Percentiles rank a stretch among this genome's conserved stretches.
phyloP scores from a whole-genome alignment of 2,113 vertebrate genomes.

The Amphiprion percula region DNA sequence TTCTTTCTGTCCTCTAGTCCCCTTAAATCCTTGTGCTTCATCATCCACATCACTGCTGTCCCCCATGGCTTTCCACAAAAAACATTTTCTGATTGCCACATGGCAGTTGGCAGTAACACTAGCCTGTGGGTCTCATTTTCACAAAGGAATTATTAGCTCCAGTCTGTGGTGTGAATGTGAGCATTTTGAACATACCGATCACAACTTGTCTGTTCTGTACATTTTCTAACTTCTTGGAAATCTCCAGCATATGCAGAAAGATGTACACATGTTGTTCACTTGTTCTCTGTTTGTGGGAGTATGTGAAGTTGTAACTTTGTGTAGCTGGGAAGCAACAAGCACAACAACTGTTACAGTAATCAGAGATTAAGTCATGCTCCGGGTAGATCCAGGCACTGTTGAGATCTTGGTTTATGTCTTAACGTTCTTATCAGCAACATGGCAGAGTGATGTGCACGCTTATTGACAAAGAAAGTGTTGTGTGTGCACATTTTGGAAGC shows the following conservation, averaged over 20 bases:
- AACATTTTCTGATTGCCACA: conserved; percentile 58
- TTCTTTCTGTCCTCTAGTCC: conserved; percentile 41
- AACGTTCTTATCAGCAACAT: conserved; percentile 34
- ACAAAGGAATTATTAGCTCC: conserved; percentile 21
- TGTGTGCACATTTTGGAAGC: not conserved
- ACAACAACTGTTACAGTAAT: conserved; percentile 51
- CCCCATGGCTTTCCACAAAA: conserved; percentile 50
- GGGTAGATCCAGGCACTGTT: conserved; percentile 23
- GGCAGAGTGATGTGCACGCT: not conserved
- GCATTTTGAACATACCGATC: conserved; percentile 29
- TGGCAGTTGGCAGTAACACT: conserved; percentile 58
- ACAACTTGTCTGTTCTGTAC: not conserved
- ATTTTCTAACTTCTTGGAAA: conserved; percentile 17
- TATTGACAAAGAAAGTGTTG: conserved; percentile 9
- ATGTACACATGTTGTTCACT: conserved; percentile 45
- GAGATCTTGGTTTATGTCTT: conserved; percentile 10
- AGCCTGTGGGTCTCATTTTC: conserved; percentile 30
- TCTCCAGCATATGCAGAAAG: conserved; percentile 20
- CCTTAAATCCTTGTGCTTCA: conserved; percentile 45
- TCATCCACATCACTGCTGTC: conserved; percentile 44
- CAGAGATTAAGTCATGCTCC: conserved; percentile 44
- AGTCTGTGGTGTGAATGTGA: conserved; percentile 22
- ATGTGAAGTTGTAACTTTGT: conserved; percentile 17
- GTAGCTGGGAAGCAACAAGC: conserved; percentile 30
- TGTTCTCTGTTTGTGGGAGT: conserved; percentile 13